phyloP scores from a whole-genome alignment of 2,113 vertebrate species.

The Regulus satrapa region DNA sequence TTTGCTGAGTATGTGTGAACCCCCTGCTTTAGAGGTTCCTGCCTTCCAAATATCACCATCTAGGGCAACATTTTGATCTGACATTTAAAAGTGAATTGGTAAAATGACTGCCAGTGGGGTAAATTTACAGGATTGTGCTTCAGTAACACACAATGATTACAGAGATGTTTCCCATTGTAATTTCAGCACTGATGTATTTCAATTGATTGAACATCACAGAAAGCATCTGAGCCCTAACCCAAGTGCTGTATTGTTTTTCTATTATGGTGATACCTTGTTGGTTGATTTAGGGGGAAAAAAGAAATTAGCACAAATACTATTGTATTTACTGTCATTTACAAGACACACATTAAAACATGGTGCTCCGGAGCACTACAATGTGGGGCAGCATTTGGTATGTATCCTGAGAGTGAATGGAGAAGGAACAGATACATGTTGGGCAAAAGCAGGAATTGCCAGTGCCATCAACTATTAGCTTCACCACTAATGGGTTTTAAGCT shows the following conservation, averaged over 20 bases:
- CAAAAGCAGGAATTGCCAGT: background rate
- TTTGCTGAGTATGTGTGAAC: background rate
- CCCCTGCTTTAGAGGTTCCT: background rate
- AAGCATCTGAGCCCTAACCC: background rate
- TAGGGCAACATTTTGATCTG: background rate
- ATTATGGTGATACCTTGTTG: background rate
- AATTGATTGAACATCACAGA: background rate
- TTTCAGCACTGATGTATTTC: background rate
- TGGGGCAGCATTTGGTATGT: background rate
- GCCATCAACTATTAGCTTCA: background rate
- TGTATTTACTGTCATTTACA: background rate
- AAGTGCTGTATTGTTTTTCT: background rate
- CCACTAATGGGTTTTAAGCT: background rate
- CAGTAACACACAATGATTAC: background rate
- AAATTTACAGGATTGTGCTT: background rate
- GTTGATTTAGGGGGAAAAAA: background rate
- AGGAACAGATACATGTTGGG: background rate
- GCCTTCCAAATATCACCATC: background rate
- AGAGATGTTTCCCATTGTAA: background rate
- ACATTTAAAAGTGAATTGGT: background rate
- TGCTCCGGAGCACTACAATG: background rate
- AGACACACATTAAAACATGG: background rate
- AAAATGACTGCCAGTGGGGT: background rate
- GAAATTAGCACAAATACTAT: background rate
- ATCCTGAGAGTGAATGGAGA: background rate